phyloP scores from a whole-genome alignment of 1,140 invertebrate species.

The Chironomus tepperi region DNA sequence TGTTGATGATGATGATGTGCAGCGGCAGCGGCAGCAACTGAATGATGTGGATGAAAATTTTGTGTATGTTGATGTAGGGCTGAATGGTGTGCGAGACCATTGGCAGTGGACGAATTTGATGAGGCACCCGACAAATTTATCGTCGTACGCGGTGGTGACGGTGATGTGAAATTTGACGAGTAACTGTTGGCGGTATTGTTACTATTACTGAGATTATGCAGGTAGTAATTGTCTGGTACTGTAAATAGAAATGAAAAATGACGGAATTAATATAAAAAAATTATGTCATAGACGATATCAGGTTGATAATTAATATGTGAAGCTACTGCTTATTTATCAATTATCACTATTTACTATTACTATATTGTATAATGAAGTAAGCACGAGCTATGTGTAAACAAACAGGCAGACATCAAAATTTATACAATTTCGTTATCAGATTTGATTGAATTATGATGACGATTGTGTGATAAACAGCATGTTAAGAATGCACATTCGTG shows the following conservation, averaged over 20 bases:
- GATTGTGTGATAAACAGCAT: no score
- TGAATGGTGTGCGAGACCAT: conserved; percentile 34
- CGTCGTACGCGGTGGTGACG: conserved; percentile 33
- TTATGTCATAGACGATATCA: neutral
- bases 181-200: conserved; percentile 24
- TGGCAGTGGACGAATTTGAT: conserved; percentile 25
- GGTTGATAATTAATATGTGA: no score
- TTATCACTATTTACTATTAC: no score
- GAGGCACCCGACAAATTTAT: conserved; percentile 10
- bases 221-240: conserved; percentile 39
- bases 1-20: conserved; percentile 50
- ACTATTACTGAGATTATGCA: conserved; percentile 26
- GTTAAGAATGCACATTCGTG: no score
- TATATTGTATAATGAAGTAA: no score
- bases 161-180: conserved; percentile 37
- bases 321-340: no score
- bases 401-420: no score
- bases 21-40: conserved; percentile 33
- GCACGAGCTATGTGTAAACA: no score
- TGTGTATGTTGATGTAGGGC: conserved; percentile 34
- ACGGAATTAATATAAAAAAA: neutral
- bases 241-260: conserved; percentile 12
- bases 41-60: conserved; percentile 32
- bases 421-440: no score
- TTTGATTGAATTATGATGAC: no score